Base-by-base conservation (phyloP, 92 coral and sea anemone genomes). In the Zoanthus sociatus region DNA sequence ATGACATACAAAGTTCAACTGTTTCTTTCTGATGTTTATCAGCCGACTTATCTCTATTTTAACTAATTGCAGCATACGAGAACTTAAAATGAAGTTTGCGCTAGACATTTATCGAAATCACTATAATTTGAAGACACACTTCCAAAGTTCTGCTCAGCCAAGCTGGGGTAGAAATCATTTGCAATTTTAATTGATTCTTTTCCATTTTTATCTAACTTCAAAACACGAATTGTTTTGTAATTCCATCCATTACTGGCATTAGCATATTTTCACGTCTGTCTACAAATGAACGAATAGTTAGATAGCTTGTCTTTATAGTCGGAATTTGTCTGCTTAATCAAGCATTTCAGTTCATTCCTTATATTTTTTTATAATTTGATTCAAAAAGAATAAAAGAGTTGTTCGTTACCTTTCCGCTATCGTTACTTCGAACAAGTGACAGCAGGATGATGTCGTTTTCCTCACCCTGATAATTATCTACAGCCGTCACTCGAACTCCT, bases 401-500 rank as follows among this genome's bases (percentile, higher is more conserved):
- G 13, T 8, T 17, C 16, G 16, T 37, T 63, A 79, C 84, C 82
- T 91, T 91, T 48, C 63, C 88, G 61, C 86, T 76, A 6, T 77
- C 71, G 83, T 93, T 95, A 83, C 93, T 91, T 73, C 96, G 89
- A 15, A 95, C 98, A 18, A 95, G 87, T 9, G 98, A 95, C 5
- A 95, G 91, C 91, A 95, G 71, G 17, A 95, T 90, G 42, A 95
- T 93, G 64, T 91, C 94, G 82, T 95, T 95, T 82, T 95, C 98
- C 78, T 95, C 98, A 51, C 98, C 98, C 82, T 96, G 98, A 76
- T 94, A 96, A 91, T 96, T 96, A 84, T 96, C 98, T 20, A 96
- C 98, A 20, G 98, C 94, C 18, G 93, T 88, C 46, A 96, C 93
- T 55, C 98, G 87, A 75, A 96, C 96, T 3, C 98, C 98, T 51